Base-by-base conservation (phyloP, 2,888 invertebrate genomes). In the Eurytoma californica region DNA sequence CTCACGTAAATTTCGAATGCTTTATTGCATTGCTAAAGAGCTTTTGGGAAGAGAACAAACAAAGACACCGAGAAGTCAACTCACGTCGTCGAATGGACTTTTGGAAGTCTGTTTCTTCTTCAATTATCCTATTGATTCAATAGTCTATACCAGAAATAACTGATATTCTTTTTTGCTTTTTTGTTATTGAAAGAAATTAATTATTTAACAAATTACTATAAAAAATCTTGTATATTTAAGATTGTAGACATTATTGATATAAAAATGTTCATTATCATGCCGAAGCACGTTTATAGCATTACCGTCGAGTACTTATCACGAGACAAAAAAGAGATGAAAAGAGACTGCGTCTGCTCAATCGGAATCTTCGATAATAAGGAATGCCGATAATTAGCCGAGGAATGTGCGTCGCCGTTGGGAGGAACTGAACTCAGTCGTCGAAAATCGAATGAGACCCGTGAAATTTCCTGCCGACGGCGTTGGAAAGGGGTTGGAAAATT, bases 401-500 rank as follows among this genome's bases (percentile, higher is more conserved):
- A 79, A 79, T 79, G 79, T 55, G 28, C 63, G 24, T 66, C 65
- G 47, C 47, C 57, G 65, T 67, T 7, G 12, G 39, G 4, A 70
- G 60, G 60, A 57, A n/a, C 70, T 39, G 24, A 58, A 51, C 28
- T 14, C 24, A 72, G 49, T 39, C 53, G 24, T 58, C 30, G 76
- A 72, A 72, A 77, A 72, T 77, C 18, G 53, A 77, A 72, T 67
- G 65, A 79, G 57, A 74, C 39, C 65, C 65, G 70, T 74, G 70
- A 79, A 74, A 74, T 79, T 70, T 79, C 73, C 65, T 74, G 63
- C 53, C 55, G 16, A 39, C 53, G 14, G 58, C 39, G 57, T 28
- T 51, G 79, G 51, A 65, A 74, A 69, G 69, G 78, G 78, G 73
- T 79, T 69, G 78, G 78, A 79, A 73, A 79, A 74, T 79, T 73